These are phyloP conservation scores for Heterotilapia buettikoferi DNA, from an alignment of 2,113 vertebrate genomes.

Conservation along the genomic window DNA sequence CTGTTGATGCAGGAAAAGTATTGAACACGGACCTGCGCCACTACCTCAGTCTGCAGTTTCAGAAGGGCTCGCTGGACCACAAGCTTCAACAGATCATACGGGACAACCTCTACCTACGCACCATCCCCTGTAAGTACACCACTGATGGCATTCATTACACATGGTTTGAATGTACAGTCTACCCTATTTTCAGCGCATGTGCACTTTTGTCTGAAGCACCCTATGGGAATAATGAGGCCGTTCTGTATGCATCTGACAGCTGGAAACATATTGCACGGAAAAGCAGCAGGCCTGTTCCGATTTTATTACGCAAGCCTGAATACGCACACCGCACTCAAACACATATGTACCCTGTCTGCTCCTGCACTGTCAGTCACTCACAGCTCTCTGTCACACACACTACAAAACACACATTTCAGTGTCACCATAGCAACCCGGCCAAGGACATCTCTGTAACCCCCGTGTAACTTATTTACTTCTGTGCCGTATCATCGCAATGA, in stretches of 20 bases:
- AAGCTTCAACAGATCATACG: conserved; percentile 97
- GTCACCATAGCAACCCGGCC: conserved; percentile 46
- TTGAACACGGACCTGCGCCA: conserved; percentile 96
- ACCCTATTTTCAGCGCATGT: not conserved
- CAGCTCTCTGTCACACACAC: not conserved
- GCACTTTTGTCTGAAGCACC: not conserved
- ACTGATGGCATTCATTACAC: not conserved
- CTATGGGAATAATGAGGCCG: not conserved
- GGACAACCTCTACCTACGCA: conserved; percentile 97
- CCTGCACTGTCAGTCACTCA: not conserved
- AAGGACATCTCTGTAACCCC: conserved; percentile 45
- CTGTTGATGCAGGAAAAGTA: conserved; percentile 83
- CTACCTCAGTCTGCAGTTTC: conserved; percentile 97
- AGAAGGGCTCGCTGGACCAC: conserved; percentile 96
- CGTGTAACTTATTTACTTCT: conserved; percentile 47
- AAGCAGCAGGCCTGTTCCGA: not conserved
- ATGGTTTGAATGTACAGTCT: not conserved
- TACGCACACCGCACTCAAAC: not conserved
- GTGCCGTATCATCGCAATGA: conserved; percentile 27
- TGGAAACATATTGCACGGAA: not conserved
- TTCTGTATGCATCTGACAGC: not conserved
- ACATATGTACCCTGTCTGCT: not conserved
- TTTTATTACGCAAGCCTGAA: not conserved
- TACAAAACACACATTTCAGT: not conserved
- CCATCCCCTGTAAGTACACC: conserved; percentile 91